Conservation (phyloP, 2,113 vertebrate species). For the Pteruthius melanotis region DNA sequence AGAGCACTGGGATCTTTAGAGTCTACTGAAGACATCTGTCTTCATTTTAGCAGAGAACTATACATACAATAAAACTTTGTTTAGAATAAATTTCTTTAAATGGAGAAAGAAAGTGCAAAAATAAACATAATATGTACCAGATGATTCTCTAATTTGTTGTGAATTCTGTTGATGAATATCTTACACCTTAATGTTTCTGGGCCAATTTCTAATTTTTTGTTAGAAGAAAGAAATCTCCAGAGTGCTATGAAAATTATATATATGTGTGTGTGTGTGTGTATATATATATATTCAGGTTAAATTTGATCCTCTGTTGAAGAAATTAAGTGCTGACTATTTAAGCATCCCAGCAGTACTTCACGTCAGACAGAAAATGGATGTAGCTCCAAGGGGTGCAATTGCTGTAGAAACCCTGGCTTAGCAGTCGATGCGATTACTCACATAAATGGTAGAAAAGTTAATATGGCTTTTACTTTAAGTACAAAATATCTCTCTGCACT, state of each 20-base stretch:
- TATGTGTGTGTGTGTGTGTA: too few relatives aligned
- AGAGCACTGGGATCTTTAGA: neutral
- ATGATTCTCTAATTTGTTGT: neutral
- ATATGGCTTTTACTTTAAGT: constrained; percentile 36
- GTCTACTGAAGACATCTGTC: neutral
- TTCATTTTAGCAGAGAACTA: neutral
- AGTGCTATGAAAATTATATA: neutral
- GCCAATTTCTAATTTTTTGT: neutral
- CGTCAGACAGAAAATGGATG: neutral
- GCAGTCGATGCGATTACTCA: constrained; percentile 13
- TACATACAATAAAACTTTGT: neutral
- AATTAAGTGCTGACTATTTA: neutral
- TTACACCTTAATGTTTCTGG: neutral
- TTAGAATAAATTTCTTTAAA: neutral
- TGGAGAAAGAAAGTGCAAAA: neutral
- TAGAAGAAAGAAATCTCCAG: neutral
- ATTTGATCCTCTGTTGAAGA: neutral
- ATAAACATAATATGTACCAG: neutral
- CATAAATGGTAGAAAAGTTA: neutral
- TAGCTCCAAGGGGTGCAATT: neutral
- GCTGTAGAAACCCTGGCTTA: neutral
- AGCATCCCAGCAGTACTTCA: neutral
- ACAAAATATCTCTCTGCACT: constrained; percentile 6
- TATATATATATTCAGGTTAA: neutral
- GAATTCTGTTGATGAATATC: neutral